Evolutionary conservation across 2,888 invertebrate species (phyloP), one percentile per base, ranked within the genome.

Genomic region (Globia sparganii): DNA sequence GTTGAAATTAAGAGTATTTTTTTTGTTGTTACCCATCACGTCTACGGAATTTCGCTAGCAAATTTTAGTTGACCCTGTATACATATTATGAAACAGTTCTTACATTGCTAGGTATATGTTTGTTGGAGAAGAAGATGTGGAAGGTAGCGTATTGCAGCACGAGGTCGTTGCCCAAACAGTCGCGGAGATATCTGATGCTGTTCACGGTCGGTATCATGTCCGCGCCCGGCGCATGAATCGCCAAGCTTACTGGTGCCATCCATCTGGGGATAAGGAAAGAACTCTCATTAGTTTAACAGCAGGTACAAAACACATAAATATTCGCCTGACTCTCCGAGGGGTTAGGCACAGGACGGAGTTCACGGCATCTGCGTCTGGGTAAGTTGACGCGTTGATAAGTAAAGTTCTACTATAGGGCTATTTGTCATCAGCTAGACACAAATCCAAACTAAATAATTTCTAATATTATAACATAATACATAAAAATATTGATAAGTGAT

Each of bases 181-280:
- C 98, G 78, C 99, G 97, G 80, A 98, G 97, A 94, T 98, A 98
- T 86, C 98, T 97, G 92, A 99, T 98, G 91, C 98, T 97, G 91
- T 98, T 97, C 86, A 99, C 94, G 0, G 99, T 98, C 40, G 98
- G 97, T 75, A 97, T 95, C 92, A 99, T 97, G 94, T 99, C 99
- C 4, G 97, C 97, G 72, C 99, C 99, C 0, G 99, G 99, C 37
- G 99, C 98, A 95, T 99, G 98, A 91, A 99, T 97, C 5, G 99
- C 98, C 88, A 99, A 97, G 91, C 99, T 99, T 84, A 99, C 97
- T 1, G 99, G 99, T 2, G 98, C 99, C 92, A 97, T 97, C 99
- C 99, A 99, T 91, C 98, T 97, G 87, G 11, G 91, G 21, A 81
- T 82, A 88, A 88, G 0, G 40, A 37, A 76, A 64, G 4, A 6